Evolutionary conservation across 1,140 invertebrate genomes (phyloP).

Genomic region (Idris sp.): DNA sequence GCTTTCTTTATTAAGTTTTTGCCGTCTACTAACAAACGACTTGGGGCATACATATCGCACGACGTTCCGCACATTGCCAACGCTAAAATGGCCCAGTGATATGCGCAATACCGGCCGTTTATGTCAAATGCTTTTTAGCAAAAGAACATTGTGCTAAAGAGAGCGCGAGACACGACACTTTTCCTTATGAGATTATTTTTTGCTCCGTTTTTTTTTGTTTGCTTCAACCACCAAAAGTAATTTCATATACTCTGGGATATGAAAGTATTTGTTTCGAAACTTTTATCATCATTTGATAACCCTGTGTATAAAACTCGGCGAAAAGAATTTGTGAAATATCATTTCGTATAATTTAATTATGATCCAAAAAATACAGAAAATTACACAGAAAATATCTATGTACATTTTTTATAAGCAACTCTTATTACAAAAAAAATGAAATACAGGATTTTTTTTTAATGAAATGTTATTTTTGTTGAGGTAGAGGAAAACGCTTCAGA

Average conservation of each 20-base stretch:
- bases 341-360: no score
- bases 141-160: conserved; percentile 29
- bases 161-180: conserved; percentile 15
- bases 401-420: no score
- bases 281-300: no score
- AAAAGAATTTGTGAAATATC: neutral
- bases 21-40: conserved; percentile 35
- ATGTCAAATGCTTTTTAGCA: conserved; percentile 37
- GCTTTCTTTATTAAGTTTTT: conserved; percentile 70
- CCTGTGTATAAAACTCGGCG: neutral
- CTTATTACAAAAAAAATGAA: no score
- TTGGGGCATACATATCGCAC: conserved; percentile 16
- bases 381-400: no score
- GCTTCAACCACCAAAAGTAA: conserved; percentile 4
- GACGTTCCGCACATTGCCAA: conserved; percentile 28
- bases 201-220: neutral
- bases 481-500: no score
- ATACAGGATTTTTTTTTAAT: no score
- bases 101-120: conserved; percentile 19
- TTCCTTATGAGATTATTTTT: conserved; percentile 32
- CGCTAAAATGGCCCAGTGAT: conserved; percentile 23
- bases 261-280: conserved; percentile 18
- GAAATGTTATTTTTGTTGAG: no score
- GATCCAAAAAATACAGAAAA: no score
- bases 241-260: conserved; percentile 8